Evolutionary conservation across 64 coral and sea anemone genomes (phyloP), one percentile per base, ranked within the genome.

Genomic region (Porites australiensis): DNA sequence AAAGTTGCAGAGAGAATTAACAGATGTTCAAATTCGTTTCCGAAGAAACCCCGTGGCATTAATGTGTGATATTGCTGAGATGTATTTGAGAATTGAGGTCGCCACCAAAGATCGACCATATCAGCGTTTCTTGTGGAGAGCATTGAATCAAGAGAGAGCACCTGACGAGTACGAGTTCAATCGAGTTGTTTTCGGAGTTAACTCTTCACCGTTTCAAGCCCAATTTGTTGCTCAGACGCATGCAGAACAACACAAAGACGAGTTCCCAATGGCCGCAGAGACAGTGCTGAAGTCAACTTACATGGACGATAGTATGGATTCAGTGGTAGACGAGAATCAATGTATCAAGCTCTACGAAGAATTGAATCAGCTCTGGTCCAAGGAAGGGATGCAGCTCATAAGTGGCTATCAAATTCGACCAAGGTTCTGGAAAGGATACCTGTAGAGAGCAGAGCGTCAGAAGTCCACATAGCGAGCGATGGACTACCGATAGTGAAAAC

Each of bases 111-210:
- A 86, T 19, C 82, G 44, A 70, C 62, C 62, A 65, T 69, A 44
- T 77, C 63, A 79, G 6, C 48, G 92, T 2, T 88, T 94, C 65
- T 44, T 82, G 20, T 82, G 92, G 66, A 81, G 88, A 77, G 49
- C 52, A 20, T 83, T 81, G 21, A 82, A 70, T 86, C 78, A 62
- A 45, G 23, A 73, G 79, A 89, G 72, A 86, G 88, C 75, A 52
- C 93, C 93, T 50, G 93, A 96, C 15, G 90, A 87, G 45, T 96
- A 92, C 52, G 95, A 96, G 72, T 96, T 96, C 79, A 89, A 83
- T 49, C 78, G 86, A 75, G 95, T 93, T 23, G 88, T 95, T 13
- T 92, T 92, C 74, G 94, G 79, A 69, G 79, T 87, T 8, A 95
- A 91, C 57, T 91, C 89, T 19, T 88, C 83, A 64, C 75, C 83